Conservation (phyloP, 2,888 invertebrate genomes). For the Apotomis turbidana region DNA sequence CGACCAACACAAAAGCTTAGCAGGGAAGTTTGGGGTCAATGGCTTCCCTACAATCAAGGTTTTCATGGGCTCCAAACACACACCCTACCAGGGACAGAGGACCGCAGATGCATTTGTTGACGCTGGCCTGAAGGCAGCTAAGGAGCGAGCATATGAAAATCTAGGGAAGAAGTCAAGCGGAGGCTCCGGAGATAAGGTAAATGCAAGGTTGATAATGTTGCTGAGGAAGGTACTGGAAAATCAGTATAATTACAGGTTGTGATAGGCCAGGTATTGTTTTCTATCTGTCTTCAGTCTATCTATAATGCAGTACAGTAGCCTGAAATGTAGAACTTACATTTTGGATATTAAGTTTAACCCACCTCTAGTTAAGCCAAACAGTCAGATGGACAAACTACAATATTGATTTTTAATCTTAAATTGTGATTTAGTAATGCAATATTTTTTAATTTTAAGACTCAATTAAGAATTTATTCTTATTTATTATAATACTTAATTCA, state of each 20-base stretch:
- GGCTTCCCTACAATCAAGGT: slow-evolving; percentile 99
- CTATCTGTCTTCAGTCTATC: background rate
- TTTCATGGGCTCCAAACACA: slow-evolving; percentile 94
- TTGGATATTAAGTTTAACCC: too few species aligned
- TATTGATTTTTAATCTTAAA: too few species aligned
- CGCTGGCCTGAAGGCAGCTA: slow-evolving; percentile 90
- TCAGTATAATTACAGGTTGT: slow-evolving; percentile 39
- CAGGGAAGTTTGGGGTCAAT: slow-evolving; percentile 90
- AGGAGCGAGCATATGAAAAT: slow-evolving; percentile 88
- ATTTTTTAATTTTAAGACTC: too few species aligned
- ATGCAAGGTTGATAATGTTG: slow-evolving; percentile 43
- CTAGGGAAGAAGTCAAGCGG: slow-evolving; percentile 85
- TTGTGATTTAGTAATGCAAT: too few species aligned
- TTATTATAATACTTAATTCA: too few species aligned
- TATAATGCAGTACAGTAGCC: too few species aligned
- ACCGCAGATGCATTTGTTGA: slow-evolving; percentile 94
- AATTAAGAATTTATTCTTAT: too few species aligned
- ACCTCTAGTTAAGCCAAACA: too few species aligned
- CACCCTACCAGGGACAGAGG: slow-evolving; percentile 92
- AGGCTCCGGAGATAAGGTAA: slow-evolving; percentile 73
- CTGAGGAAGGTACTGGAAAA: slow-evolving; percentile 44
- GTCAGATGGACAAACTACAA: too few species aligned
- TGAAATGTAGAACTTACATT: too few species aligned
- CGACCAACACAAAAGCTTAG: slow-evolving; percentile 93
- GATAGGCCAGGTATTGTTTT: background rate